Percentiles rank a stretch among this genome's conserved stretches.
These are phyloP conservation scores for Clanis bilineata DNA, from an alignment of 2,888 invertebrate genomes.

Conservation along the genomic window DNA sequence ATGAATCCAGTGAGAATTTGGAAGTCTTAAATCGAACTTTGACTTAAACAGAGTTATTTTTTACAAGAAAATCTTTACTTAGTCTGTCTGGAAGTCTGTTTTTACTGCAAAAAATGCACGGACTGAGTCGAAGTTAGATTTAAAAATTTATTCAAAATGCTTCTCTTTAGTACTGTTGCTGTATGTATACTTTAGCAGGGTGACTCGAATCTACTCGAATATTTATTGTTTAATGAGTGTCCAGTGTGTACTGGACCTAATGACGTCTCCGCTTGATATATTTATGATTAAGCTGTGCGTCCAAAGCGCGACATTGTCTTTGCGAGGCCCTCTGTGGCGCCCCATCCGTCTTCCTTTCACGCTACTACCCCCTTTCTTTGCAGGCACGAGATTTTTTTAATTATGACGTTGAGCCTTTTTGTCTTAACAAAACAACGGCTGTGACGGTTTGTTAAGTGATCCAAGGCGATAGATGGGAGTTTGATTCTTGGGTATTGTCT, in stretches of 20 bases:
- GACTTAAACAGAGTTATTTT: no score
- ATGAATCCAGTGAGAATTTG: no score
- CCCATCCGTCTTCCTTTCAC: slow-evolving; percentile 78
- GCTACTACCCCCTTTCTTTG: slow-evolving; percentile 79
- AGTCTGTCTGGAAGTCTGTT: no score
- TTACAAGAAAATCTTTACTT: no score
- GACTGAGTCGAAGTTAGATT: no score
- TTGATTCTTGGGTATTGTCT: slow-evolving; percentile 35
- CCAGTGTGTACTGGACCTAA: slow-evolving; percentile 34
- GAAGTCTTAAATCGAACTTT: no score
- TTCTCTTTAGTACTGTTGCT: no score
- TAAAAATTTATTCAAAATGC: no score
- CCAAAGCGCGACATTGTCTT: slow-evolving; percentile 79
- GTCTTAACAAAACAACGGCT: slow-evolving; percentile 54
- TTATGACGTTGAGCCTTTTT: slow-evolving; percentile 81
- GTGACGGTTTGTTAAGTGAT: slow-evolving; percentile 34
- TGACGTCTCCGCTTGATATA: slow-evolving; percentile 73
- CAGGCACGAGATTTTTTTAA: slow-evolving; percentile 81
- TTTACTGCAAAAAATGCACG: no score
- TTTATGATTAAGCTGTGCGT: slow-evolving; percentile 78
- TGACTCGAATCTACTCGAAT: no score
- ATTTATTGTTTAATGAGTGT: neutral
- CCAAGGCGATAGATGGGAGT: slow-evolving; percentile 31
- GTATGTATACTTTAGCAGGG: no score
- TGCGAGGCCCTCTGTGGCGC: slow-evolving; percentile 70